Percentiles rank a stretch among this genome's conserved stretches.
Evolutionary conservation across 2,113 vertebrate species (phyloP).

Genomic region (Eolophus roseicapilla): DNA sequence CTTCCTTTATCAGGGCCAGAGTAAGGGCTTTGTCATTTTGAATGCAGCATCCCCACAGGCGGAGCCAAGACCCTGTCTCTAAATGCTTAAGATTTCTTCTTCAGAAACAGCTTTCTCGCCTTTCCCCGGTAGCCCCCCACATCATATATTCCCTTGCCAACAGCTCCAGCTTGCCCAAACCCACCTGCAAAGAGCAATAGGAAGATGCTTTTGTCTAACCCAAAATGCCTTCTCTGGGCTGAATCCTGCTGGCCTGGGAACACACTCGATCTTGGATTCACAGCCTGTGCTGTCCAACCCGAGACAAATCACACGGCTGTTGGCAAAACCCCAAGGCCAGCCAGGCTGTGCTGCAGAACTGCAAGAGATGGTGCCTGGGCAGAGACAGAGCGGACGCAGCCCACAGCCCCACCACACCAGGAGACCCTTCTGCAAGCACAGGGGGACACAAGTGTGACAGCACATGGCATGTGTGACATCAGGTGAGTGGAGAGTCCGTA

Average conservation of each 20-base stretch:
- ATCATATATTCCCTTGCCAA: not conserved
- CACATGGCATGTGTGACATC: rapidly evolving
- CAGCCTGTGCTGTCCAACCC: constrained; percentile 1
- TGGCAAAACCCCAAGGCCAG: constrained; percentile 49
- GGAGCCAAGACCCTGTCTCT: not conserved
- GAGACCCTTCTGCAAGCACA: not conserved
- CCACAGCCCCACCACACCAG: not conserved
- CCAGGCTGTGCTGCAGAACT: not conserved
- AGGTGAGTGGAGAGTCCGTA: rapidly evolving
- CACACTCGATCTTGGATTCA: constrained; percentile 13
- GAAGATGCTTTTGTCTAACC: not conserved
- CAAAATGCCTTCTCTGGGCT: not conserved
- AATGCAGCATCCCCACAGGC: not conserved
- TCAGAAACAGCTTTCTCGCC: not conserved
- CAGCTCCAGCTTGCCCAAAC: not conserved
- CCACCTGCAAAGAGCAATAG: not conserved
- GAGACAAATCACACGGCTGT: not conserved
- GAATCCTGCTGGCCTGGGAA: not conserved
- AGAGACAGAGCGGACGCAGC: not conserved
- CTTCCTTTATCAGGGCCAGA: not conserved
- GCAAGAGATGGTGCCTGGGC: rapidly evolving
- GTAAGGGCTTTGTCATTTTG: not conserved
- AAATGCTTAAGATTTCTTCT: not conserved
- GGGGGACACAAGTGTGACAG: rapidly evolving
- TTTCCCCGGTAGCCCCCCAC: not conserved